Percentiles rank a stretch among this genome's conserved stretches.
Evolutionary conservation across 2,797 vertebrate genomes (phyloP).

Genomic region (Falco biarmicus): DNA sequence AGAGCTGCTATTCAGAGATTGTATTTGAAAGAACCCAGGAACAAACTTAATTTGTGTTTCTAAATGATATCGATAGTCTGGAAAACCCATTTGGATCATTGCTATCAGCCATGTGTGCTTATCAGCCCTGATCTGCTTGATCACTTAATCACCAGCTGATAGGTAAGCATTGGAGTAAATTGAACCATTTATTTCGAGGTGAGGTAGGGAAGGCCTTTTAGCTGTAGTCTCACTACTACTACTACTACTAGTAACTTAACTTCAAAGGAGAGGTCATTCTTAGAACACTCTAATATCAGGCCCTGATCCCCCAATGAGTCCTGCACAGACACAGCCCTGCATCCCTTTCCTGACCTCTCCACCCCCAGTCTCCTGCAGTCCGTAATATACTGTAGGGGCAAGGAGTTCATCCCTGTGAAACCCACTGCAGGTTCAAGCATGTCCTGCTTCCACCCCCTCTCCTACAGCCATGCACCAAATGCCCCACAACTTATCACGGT

Average conservation of each 20-base stretch:
- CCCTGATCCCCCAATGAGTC: not conserved
- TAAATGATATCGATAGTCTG: not conserved
- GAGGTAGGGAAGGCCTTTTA: not conserved
- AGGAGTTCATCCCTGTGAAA: not conserved
- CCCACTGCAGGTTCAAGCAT: not conserved
- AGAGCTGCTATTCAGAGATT: not conserved
- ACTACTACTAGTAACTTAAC: not conserved
- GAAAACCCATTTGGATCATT: not conserved
- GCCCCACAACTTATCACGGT: not conserved
- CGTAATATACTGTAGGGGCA: rapidly evolving
- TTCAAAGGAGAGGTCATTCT: not conserved
- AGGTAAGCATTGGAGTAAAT: not conserved
- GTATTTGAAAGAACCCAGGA: not conserved
- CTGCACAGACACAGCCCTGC: not conserved
- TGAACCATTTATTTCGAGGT: not conserved
- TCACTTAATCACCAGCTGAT: not conserved
- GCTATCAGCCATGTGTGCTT: not conserved
- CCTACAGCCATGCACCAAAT: not conserved
- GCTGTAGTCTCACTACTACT: not conserved
- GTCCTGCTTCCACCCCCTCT: not conserved
- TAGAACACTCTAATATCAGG: not conserved
- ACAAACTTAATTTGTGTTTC: not conserved
- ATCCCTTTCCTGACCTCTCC: not conserved
- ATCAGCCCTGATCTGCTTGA: not conserved
- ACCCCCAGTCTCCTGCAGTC: not conserved